Evolutionary conservation across 1,140 invertebrate species (phyloP).

Genomic region (Mactra quadrangularis): DNA sequence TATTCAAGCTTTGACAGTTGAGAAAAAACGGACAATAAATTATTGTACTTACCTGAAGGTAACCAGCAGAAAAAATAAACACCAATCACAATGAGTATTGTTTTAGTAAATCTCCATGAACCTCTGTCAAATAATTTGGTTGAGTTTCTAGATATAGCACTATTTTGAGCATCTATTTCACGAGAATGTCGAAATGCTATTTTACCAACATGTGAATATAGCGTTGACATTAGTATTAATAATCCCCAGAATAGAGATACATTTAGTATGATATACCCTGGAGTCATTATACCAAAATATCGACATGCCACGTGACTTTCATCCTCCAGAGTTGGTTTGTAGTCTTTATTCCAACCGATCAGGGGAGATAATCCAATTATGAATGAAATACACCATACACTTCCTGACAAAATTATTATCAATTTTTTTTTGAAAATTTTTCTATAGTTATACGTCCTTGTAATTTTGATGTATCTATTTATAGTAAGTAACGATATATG

Average conservation of each 20-base stretch:
- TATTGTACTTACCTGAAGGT: slow-evolving; percentile 69
- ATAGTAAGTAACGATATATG: slow-evolving; percentile 64
- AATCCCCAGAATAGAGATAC: slow-evolving; percentile 64
- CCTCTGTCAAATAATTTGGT: slow-evolving; percentile 39
- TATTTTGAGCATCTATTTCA: slow-evolving; percentile 58
- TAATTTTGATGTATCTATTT: slow-evolving; percentile 69
- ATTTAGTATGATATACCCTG: slow-evolving; percentile 55
- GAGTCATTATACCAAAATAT: slow-evolving; percentile 65
- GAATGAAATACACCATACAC: slow-evolving; percentile 61
- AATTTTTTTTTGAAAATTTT: slow-evolving; percentile 47
- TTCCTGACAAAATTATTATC: slow-evolving; percentile 38
- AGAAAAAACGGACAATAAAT: too few relatives aligned
- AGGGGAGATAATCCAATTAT: slow-evolving; percentile 60
- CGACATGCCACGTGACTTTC: slow-evolving; percentile 43
- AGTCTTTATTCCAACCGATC: slow-evolving; percentile 64
- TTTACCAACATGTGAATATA: slow-evolving; percentile 64
- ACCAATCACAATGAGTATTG: slow-evolving; percentile 78
- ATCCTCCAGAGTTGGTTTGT: slow-evolving; percentile 28
- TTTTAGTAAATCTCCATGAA: slow-evolving; percentile 85
- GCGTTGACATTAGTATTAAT: slow-evolving; percentile 57
- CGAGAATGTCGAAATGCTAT: slow-evolving; percentile 62
- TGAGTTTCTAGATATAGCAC: neutral
- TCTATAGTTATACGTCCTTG: slow-evolving; percentile 57
- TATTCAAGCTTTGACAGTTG: too few relatives aligned
- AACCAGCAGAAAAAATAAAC: slow-evolving; percentile 78